Evolutionary conservation across 1,140 invertebrate species (phyloP), one percentile per base, ranked within the genome.

Genomic region (Platyscapa corneri): DNA sequence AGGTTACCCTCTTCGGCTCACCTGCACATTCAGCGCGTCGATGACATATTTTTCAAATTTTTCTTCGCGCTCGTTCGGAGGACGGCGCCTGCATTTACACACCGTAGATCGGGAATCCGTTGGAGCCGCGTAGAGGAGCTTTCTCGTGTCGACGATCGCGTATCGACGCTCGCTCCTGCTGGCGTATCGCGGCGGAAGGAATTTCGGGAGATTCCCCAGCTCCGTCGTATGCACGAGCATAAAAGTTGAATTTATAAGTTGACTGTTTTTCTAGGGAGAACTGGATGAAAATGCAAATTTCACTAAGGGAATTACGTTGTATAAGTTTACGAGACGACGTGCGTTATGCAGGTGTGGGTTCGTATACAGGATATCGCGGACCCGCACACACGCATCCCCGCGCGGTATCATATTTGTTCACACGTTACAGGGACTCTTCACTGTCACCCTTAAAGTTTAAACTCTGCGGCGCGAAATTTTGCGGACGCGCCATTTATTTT

Each of bases 31-130:
- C 49, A 56, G 34, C 3, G 34, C 53, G n/a, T 46, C 30, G 49
- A 34, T 78, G 49, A 60, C 30, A 56, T 75, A 83, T 83, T 72
- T 82, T 82, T 82, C 42, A 53, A 81, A 70, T 56, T 30, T 56
- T 23, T 46, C 65, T 23, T 42, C 6, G 14, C 75, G 3, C 30
- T 34, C 37, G 53, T 12, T 39, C 10, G 56, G 0, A 60, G 56
- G 2, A 2, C 2, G 3, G 10, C 10, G 27, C 27, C 23, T 27
- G 23, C 2, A 60, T 60, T 14, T 23, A 2, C 0, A 6, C 20
- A 27, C 14, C 27, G 3, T 60, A 60, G 3, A 60, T 60, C 3
- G 23, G 0, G 56, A 27, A 6, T 27, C 56, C 3, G 5, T 60
- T 53, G 7, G 49, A 53, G 3, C 18, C 16, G 49, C 7, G 49